phyloP scores from a whole-genome alignment of 2,797 vertebrate species.

The Fringilla coelebs region DNA sequence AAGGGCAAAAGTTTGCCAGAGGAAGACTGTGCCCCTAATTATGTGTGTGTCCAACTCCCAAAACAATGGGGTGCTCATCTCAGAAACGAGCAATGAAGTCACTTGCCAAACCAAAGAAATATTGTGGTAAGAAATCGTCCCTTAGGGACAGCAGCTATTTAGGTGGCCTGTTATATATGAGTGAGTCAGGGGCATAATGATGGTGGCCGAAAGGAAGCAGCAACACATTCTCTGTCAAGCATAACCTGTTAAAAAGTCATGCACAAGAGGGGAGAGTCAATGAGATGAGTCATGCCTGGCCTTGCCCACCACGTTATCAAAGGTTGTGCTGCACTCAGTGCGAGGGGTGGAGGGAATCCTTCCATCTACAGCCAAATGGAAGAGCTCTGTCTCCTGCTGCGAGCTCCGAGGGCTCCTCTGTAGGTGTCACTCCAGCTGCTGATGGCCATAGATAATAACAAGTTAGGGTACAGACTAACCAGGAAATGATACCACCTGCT shows the following conservation, averaged over 20 bases:
- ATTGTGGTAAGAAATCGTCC: not conserved
- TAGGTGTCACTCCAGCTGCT: constrained; percentile 38
- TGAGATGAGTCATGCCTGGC: not conserved
- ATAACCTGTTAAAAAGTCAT: not conserved
- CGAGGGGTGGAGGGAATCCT: not conserved
- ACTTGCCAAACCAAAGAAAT: not conserved
- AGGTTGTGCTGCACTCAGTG: not conserved
- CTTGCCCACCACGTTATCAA: not conserved
- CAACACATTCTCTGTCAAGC: not conserved
- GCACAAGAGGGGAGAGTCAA: not conserved
- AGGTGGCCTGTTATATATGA: not conserved
- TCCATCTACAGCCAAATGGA: not conserved
- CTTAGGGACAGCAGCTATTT: not conserved
- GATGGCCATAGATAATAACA: constrained; percentile 54
- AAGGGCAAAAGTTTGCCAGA: not conserved
- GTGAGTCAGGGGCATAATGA: not conserved
- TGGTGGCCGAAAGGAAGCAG: not conserved
- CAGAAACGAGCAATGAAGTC: not conserved
- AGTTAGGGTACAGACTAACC: constrained; percentile 38
- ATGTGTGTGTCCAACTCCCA: not conserved
- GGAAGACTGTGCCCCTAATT: not conserved
- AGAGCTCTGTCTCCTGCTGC: not conserved
- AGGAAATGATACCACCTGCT: constrained; percentile 57
- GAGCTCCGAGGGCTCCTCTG: not conserved
- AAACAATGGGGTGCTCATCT: not conserved